These are phyloP conservation scores for Tragopan temminckii DNA, from an alignment of 2,797 vertebrate genomes.

Conservation along the genomic window DNA sequence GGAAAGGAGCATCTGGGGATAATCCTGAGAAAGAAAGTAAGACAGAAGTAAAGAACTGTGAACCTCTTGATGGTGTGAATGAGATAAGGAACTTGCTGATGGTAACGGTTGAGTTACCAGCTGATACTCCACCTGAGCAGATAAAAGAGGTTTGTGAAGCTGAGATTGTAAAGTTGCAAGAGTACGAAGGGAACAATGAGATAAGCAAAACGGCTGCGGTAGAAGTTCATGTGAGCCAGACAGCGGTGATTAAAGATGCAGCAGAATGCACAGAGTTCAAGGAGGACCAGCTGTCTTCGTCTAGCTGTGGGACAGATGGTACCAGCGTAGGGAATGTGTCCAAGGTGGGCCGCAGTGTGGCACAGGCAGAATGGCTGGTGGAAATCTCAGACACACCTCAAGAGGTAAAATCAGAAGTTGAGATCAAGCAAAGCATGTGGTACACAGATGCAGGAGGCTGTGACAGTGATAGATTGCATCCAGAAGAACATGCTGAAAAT, in stretches of 20 bases:
- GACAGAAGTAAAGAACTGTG: neutral
- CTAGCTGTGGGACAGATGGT: neutral
- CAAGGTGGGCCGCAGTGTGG: neutral
- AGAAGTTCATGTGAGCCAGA: neutral
- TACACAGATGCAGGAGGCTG: neutral
- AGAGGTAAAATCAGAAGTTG: neutral
- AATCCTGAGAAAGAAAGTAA: neutral
- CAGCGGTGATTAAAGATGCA: neutral
- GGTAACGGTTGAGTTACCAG: slow-evolving; percentile 48
- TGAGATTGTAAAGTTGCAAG: slow-evolving; percentile 30
- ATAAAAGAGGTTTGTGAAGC: neutral
- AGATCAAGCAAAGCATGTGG: neutral
- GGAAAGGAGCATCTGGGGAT: neutral
- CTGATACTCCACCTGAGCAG: slow-evolving; percentile 11
- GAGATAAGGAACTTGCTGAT: slow-evolving; percentile 79
- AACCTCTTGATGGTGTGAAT: slow-evolving; percentile 61
- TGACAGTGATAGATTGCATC: neutral
- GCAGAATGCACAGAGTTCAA: neutral
- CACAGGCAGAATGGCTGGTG: slow-evolving; percentile 22
- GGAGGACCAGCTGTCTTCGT: neutral
- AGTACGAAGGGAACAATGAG: neutral
- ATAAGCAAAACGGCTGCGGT: neutral
- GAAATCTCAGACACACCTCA: neutral
- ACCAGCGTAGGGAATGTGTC: neutral
- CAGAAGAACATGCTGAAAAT: neutral